Base-by-base conservation (phyloP, 2,113 vertebrate species). In the Centropristis striata region DNA sequence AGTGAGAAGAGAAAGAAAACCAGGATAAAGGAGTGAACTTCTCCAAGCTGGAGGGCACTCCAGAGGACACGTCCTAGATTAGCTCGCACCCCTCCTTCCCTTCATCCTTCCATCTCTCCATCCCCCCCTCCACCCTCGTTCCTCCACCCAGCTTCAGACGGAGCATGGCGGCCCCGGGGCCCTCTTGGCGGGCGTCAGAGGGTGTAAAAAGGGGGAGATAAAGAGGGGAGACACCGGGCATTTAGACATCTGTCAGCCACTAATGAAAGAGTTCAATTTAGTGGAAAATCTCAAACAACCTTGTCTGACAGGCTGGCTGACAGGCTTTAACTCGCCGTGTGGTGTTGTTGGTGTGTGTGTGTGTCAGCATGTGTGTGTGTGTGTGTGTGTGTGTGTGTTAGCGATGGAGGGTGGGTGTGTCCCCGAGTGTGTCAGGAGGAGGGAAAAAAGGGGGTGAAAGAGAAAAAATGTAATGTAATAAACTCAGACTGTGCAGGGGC, bases 251-350 rank as follows among this genome's bases (percentile, higher is more conserved):
- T 93, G 92, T 93, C 92, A 92, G 88, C 85, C 83, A 15, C 92
- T 93, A 92, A 95, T 94, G 92, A 94, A 93, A 92, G 90, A 90
- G 82, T 92, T 93, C 91, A 91, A 93, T 94, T 94, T 93, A 91
- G 88, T 87, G 93, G 92, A 92, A 94, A 93, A 92, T 92, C 81
- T 94, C 80, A 89, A 85, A 93, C 92, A 92, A 92, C 90, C 88
- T 88, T 82, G 88, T 90, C 90, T 90, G 85, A 89, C 80, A 78
- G 88, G 90, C 75, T 36, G 70, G 68, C 86, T 86, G 88, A 91
- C 88, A 86, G 86, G 84, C 90, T 88, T 90, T 92, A 88, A 91
- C 88, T 88, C 47, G 75, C 82, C 21, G 63, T 16, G 65, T 58
- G 88, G 54, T 72, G 72, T 50, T 67, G 68, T 42, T 37, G 47